Percentiles rank a stretch among this genome's conserved stretches.
These are phyloP conservation scores for Lucilia sericata DNA, from an alignment of 1,140 invertebrate genomes.

Conservation along the genomic window DNA sequence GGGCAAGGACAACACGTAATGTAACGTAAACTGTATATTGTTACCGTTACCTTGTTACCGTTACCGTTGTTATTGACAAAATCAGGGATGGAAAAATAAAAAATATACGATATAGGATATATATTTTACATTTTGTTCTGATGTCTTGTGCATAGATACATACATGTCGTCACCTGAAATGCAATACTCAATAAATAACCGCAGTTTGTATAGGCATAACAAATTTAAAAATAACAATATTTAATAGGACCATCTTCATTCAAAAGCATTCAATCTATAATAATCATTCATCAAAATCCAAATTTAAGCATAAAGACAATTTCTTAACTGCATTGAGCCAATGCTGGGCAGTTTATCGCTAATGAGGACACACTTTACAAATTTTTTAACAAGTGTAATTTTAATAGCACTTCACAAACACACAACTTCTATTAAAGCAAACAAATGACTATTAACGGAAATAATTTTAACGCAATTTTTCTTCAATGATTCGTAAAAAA, in stretches of 20 bases:
- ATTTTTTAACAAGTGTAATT: background rate
- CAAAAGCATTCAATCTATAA: background rate
- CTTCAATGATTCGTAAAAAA: slow-evolving; percentile 9
- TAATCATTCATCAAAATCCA: background rate
- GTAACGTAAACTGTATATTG: no score
- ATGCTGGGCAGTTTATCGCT: background rate
- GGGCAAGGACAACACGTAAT: no score
- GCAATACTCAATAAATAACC: no score
- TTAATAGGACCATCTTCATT: background rate
- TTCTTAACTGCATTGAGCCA: background rate
- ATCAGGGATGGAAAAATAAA: no score
- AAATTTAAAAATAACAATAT: no score
- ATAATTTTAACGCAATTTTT: slow-evolving; percentile 31
- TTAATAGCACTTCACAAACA: background rate
- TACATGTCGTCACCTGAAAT: no score
- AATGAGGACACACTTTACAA: background rate
- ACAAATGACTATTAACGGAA: background rate
- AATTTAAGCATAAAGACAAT: background rate
- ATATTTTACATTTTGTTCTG: no score
- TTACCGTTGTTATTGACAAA: no score
- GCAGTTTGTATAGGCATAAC: no score
- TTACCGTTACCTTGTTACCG: no score
- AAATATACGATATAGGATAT: no score
- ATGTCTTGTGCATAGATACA: no score
- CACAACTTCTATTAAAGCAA: background rate